phyloP scores from a whole-genome alignment of 1,140 invertebrate species.

The silkworm (Bombyx mori) region ASM3026992v2 NC_085112.1:9171001-9171500 shows the following conservation, averaged over 20 bases:
- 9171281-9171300: constrained; percentile 59
- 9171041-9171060: no score
- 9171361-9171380: constrained; percentile 55
- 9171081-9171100: no score
- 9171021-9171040: no score
- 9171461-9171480: neutral
- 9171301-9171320: constrained; percentile 63
- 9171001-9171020: no score
- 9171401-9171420: constrained; percentile 3
- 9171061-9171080: no score
- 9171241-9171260: constrained; percentile 32
- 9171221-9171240: constrained; percentile 8
- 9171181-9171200: no score
- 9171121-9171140: no score
- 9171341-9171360: constrained; percentile 60
- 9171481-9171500: no score
- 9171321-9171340: constrained; percentile 65
- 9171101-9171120: no score
- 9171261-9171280: constrained; percentile 24
- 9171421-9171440: constrained; percentile 1
- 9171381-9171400: constrained; percentile 25
- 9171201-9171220: neutral
- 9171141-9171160: no score
- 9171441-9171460: constrained; percentile 1
- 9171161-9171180: no score